Evolutionary conservation across 2,888 invertebrate species (phyloP).

Genomic region (Toxonevra muliebris): DNA sequence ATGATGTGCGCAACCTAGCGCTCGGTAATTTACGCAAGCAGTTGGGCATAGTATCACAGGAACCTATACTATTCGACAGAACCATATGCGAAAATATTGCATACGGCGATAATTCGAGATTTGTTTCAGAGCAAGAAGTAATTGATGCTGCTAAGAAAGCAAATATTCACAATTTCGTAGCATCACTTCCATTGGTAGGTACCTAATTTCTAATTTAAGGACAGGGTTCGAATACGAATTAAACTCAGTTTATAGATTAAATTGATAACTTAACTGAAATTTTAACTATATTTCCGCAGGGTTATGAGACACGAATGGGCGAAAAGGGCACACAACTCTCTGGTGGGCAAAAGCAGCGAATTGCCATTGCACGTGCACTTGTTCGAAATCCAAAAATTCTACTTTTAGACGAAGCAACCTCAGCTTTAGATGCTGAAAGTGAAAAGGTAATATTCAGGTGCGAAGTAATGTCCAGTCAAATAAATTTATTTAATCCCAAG

Average conservation of each 20-base stretch:
- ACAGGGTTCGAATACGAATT: too few species aligned
- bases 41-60: constrained; percentile 91
- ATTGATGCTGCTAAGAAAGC: constrained; percentile 82
- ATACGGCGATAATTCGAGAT: constrained; percentile 84
- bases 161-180: constrained; percentile 87
- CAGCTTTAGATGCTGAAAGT: constrained; percentile 85
- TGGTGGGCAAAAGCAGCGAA: constrained; percentile 86
- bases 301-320: constrained; percentile 82
- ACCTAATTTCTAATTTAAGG: too few species aligned
- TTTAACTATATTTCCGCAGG: constrained; percentile 61
- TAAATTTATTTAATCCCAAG: constrained; percentile 55
- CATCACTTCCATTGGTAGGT: constrained; percentile 76
- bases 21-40: constrained; percentile 76
- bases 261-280: too few species aligned
- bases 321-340: constrained; percentile 80
- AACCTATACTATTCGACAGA: constrained; percentile 88
- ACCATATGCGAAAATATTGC: constrained; percentile 91
- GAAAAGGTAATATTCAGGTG: constrained; percentile 84
- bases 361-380: constrained; percentile 87
- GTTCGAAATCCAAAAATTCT: constrained; percentile 81
- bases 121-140: constrained; percentile 75
- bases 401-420: constrained; percentile 85
- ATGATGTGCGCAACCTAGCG: constrained; percentile 67
- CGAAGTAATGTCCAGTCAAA: too few species aligned
- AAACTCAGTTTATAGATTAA: too few species aligned